Evolutionary conservation across 2,797 vertebrate species (phyloP).

Genomic region (Sebastes diaconus): DNA sequence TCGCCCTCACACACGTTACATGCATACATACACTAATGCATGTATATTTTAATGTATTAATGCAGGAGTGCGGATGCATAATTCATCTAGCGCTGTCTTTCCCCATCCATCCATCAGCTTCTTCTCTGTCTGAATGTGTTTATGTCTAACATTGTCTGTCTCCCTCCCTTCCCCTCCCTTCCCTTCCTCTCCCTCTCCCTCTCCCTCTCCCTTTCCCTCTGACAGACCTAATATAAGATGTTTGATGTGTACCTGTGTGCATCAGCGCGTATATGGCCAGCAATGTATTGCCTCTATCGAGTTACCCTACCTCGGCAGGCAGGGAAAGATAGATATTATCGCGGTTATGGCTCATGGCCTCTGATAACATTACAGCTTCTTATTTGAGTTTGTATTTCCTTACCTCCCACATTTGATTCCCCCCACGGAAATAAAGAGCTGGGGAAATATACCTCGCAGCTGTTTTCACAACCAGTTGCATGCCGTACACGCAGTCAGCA

Average conservation of each 20-base stretch:
- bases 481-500: slow-evolving; percentile 36
- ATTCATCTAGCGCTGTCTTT: slow-evolving; percentile 30
- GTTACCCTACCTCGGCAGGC: slow-evolving; percentile 61
- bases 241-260: slow-evolving; percentile 76
- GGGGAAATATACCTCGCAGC: slow-evolving; percentile 38
- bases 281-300: slow-evolving; percentile 69
- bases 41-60: slow-evolving; percentile 35
- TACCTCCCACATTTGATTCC: slow-evolving; percentile 60
- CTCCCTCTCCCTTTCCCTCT: slow-evolving; percentile 17
- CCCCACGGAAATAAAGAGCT: slow-evolving; percentile 56
- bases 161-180: neutral
- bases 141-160: slow-evolving; percentile 37
- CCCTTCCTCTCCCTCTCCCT: neutral
- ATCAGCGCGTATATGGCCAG: slow-evolving; percentile 50
- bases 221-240: slow-evolving; percentile 75
- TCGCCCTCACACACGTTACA: neutral
- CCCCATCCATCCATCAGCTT: slow-evolving; percentile 31
- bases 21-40: neutral
- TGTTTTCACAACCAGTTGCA: slow-evolving; percentile 51
- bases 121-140: slow-evolving; percentile 31
- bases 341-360: slow-evolving; percentile 63
- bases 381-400: slow-evolving; percentile 72
- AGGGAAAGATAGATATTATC: slow-evolving; percentile 72
- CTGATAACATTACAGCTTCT: slow-evolving; percentile 74
- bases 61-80: slow-evolving; percentile 17